Base-by-base conservation (phyloP, 1,140 invertebrate genomes). In the Temnothorax nylanderi region DNA sequence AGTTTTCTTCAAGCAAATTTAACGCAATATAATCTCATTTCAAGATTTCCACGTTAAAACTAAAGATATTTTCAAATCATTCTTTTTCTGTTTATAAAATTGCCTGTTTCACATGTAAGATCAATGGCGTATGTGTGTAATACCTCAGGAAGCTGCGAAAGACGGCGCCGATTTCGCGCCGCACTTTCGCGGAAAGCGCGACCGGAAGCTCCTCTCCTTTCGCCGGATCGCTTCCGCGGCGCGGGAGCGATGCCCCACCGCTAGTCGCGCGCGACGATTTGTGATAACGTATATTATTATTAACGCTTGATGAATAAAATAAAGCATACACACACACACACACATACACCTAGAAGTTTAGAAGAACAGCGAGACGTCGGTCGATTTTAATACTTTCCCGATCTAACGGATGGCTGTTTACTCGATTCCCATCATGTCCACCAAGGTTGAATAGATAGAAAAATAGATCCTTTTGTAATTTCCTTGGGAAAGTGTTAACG, bases 281-380 rank as follows among this genome's bases (percentile, higher is more conserved):
- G 65, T 69, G 65, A 69, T 69, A 69, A 26, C 65, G 37, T 69
- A 88, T 93, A 94, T 26, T 88, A 91, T 93, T 93, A 89, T 88
- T 90, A 88, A 88, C 47, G 58, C 67, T 89, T 80, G 87, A 86
- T 44, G 60, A 85, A 34, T 65, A 26, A 65, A 69, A 77, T 34
- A 34, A 47, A 78, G n/a, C 44, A n/a, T n/a, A 6, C 37, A 41
- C 37, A 6, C 37, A 41, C 6, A 26, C 49, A 16, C 49, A 49
- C 49, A 65, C 75, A n/a, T 49, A 11, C 47, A 69, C 64, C 26
- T 26, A 26, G 26, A 26, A 26, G 8, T 54, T 16, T 47, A 44
- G 10, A 18, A 26, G 44, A 54, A 47, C 32, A 65, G 58, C 26
- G 44, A 49, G 44, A 76, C 32, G 26, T 69, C 21, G 34, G 18